Evolutionary conservation across 2,797 vertebrate genomes (phyloP).

Genomic region (Oryzias sinensis): DNA sequence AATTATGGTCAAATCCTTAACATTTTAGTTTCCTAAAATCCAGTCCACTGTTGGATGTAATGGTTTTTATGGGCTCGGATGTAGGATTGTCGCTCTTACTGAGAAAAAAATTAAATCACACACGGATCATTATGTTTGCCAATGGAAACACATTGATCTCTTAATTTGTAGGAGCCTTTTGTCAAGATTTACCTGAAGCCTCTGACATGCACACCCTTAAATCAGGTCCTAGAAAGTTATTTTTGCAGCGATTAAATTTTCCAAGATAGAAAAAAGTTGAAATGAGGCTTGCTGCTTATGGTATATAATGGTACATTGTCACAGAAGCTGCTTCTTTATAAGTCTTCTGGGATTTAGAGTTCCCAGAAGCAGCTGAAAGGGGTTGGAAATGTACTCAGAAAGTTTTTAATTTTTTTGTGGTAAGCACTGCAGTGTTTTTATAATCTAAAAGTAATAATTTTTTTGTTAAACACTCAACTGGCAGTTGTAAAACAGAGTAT

Average conservation of each 20-base stretch:
- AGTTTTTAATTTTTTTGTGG: no score
- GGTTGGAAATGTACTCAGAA: background rate
- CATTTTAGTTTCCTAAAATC: no score
- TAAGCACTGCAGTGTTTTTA: no score
- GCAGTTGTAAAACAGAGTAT: no score
- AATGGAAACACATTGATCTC: conserved; percentile 8
- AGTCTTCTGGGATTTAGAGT: conserved; percentile 26
- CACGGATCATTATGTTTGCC: conserved; percentile 22
- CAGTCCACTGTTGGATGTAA: no score
- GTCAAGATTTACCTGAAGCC: conserved; percentile 14
- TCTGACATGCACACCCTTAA: conserved; percentile 7
- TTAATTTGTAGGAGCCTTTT: conserved; percentile 10
- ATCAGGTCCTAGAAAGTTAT: conserved; percentile 11
- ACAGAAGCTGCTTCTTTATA: conserved; percentile 26
- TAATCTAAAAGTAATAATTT: no score
- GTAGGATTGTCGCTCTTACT: no score
- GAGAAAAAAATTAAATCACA: conserved; percentile 1
- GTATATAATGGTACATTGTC: conserved; percentile 24
- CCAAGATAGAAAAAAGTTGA: conserved; percentile 27
- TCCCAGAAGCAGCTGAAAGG: conserved; percentile 10
- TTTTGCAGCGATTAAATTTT: conserved; percentile 7
- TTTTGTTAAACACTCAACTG: no score
- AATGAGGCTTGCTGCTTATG: conserved; percentile 41
- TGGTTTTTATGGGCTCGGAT: no score
- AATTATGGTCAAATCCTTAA: no score